Conservation (phyloP, 2,797 vertebrate genomes). For the Typhlichthys subterraneus region DNA sequence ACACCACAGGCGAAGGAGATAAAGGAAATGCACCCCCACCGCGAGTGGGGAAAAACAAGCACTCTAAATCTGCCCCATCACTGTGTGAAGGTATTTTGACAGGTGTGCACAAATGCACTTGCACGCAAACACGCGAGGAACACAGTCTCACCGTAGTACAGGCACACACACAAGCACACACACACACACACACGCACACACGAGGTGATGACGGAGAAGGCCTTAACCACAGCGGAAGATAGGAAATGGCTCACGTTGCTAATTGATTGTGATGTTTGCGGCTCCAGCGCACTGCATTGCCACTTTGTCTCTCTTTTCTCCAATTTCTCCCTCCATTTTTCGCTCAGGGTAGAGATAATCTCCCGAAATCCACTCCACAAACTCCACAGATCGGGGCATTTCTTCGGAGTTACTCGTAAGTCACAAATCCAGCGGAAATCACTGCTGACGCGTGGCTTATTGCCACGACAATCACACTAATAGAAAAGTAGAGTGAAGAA, state of each 20-base stretch:
- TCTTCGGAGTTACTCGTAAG: constrained; percentile 33
- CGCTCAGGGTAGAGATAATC: constrained; percentile 55
- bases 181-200: constrained; percentile 9
- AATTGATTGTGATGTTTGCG: constrained; percentile 64
- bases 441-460: constrained; percentile 38
- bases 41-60: constrained; percentile 55
- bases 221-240: constrained; percentile 49
- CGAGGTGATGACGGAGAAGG: constrained; percentile 46
- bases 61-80: constrained; percentile 33
- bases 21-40: constrained; percentile 68
- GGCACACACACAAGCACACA: constrained; percentile 15
- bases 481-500: constrained; percentile 39
- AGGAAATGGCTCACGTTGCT: constrained; percentile 52
- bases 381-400: too few relatives aligned
- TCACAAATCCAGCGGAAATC: constrained; percentile 46
- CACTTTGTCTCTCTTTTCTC: constrained; percentile 13
- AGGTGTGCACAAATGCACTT: constrained; percentile 43
- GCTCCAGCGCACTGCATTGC: constrained; percentile 42
- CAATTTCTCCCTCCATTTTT: constrained; percentile 52
- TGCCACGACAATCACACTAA: constrained; percentile 60
- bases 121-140: neutral
- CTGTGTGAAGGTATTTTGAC: constrained; percentile 52
- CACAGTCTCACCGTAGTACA: too few relatives aligned
- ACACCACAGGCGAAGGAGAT: constrained; percentile 64
- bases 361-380: constrained; percentile 32